Evolutionary conservation across 2,888 invertebrate genomes (phyloP), one percentile per base, ranked within the genome.

Genomic region (Agrochola circellaris): DNA sequence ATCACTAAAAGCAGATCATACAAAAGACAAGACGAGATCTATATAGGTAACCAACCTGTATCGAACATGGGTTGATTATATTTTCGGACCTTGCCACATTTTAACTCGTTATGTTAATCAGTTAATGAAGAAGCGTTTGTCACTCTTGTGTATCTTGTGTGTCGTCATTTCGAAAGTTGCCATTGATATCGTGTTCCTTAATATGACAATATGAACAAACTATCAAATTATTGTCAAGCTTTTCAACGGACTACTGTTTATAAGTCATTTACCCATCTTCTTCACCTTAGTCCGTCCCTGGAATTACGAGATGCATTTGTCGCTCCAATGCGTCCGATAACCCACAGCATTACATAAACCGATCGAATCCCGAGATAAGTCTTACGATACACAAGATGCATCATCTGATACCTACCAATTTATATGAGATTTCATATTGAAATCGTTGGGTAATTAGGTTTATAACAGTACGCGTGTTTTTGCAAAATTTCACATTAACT

Each of bases 241-340:
- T 56, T 56, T 56, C 13, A 13, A 56, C 11, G 5, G 54, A 3
- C 54, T 23, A 23, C 54, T n/a, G 23, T 54, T 20, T 23, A 9
- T 11, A n/a, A 26, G 11, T 20, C 45, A 30, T 66, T 13, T 30
- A 20, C 15, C 9, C n/a, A 26, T 23, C 26, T 54, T 20, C 11
- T 1, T 17, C 8, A 65, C 30, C 67, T 51, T 71, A 83, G 56
- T 86, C 73, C 87, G 64, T 67, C 78, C 26, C 88, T 87, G 87
- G 26, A 56, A 78, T 85, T 87, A 83, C 86, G 81, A 89, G 88
- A 88, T 87, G 84, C 70, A 77, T 88, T 89, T 86, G 79, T 82
- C 86, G 88, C 82, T 89, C 88, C 75, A 89, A 87, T 87, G 88
- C 88, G 74, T 77, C 73, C 81, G 69, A 84, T 88, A 86, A 66